Conservation (phyloP, 2,113 vertebrate species). For the Xyrauchen texanus region DNA sequence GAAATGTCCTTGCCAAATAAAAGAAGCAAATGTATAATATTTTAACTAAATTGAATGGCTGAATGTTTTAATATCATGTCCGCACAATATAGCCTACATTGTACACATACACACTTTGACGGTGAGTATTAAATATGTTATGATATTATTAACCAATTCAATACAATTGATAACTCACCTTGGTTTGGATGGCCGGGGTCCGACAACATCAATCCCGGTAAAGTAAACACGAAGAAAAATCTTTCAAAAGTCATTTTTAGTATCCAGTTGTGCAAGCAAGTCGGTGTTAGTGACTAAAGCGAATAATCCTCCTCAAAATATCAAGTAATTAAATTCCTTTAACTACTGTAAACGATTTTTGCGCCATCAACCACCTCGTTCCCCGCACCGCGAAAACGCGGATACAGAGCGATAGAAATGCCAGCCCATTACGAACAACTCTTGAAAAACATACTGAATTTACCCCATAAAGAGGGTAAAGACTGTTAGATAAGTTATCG, state of each 20-base stretch:
- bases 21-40: too few species aligned
- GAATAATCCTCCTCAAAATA: neutral
- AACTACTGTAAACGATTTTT: conserved; percentile 41
- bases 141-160: neutral
- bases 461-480: conserved; percentile 24
- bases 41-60: too few species aligned
- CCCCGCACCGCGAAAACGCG: conserved; percentile 20
- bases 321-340: conserved; percentile 3
- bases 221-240: conserved; percentile 67
- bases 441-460: conserved; percentile 44
- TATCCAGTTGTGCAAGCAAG: conserved; percentile 7
- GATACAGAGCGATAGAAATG: conserved; percentile 10
- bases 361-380: conserved; percentile 23
- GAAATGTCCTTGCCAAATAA: too few species aligned
- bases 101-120: neutral
- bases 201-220: conserved; percentile 68
- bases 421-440: conserved; percentile 42
- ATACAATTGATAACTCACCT: conserved; percentile 65
- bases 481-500: conserved; percentile 9
- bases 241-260: conserved; percentile 60
- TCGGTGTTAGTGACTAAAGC: neutral
- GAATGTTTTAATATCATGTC: neutral
- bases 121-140: neutral
- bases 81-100: neutral
- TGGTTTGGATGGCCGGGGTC: conserved; percentile 72